phyloP scores from a whole-genome alignment of 2,113 vertebrate species.

The Sakesphorus luctuosus region DNA sequence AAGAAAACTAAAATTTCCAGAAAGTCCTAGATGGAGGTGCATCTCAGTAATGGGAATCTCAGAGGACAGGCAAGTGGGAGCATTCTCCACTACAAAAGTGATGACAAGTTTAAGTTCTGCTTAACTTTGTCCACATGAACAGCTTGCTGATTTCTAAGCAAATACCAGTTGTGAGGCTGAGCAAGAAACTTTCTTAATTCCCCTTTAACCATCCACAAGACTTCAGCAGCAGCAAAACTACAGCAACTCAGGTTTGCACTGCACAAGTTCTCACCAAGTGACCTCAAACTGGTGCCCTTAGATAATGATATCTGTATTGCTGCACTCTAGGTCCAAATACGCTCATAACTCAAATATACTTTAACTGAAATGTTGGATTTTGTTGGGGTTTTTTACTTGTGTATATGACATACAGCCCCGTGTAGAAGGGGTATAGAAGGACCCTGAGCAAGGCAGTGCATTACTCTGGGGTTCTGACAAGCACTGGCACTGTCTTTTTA shows the following conservation, averaged over 20 bases:
- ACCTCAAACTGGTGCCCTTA: not conserved
- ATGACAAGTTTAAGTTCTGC: not conserved
- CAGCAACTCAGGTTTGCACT: not conserved
- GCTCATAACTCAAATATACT: not conserved
- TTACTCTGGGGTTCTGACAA: not conserved
- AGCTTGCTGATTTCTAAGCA: not conserved
- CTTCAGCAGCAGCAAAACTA: not conserved
- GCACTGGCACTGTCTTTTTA: not conserved
- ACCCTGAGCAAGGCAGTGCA: not conserved
- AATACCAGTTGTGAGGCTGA: not conserved
- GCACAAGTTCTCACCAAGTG: not conserved
- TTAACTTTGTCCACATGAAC: not conserved
- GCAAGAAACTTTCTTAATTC: not conserved
- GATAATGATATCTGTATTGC: not conserved
- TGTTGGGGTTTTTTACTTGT: not conserved
- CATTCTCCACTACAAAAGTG: not conserved
- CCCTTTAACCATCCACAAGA: not conserved
- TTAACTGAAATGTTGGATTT: not conserved
- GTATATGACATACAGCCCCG: not conserved
- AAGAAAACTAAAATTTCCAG: not conserved
- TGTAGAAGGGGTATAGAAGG: accelerated
- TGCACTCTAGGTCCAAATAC: not conserved
- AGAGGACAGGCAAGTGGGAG: not conserved
- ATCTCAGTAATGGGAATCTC: not conserved
- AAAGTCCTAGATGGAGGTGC: not conserved